phyloP scores from a whole-genome alignment of 1,140 invertebrate species.

The Achroia grisella region DNA sequence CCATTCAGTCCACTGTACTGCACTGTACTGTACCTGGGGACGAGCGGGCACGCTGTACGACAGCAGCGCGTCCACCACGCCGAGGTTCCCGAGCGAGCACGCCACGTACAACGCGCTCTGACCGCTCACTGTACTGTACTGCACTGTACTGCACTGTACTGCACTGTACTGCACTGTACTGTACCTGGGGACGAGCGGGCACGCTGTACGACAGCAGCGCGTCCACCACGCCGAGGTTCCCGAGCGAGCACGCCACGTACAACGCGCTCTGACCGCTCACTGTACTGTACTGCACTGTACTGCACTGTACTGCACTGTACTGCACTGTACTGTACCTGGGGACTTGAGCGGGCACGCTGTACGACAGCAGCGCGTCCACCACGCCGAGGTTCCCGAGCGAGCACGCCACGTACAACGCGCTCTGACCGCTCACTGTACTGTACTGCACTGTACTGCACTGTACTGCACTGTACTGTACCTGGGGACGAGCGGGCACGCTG shows the following conservation, averaged over 20 bases:
- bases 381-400: constrained; percentile 87
- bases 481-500: no score
- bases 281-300: no score
- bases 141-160: no score
- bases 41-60: constrained; percentile 54
- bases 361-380: constrained; percentile 81
- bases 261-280: constrained; percentile 85
- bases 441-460: no score
- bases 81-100: constrained; percentile 86
- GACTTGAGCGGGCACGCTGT: no score
- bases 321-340: no score
- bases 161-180: no score
- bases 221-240: constrained; percentile 87
- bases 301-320: no score
- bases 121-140: constrained; percentile 55
- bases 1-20: no score
- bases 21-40: no score
- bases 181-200: no score
- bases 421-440: constrained; percentile 78
- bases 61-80: constrained; percentile 86
- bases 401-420: constrained; percentile 90
- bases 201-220: constrained; percentile 73
- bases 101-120: constrained; percentile 93
- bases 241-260: constrained; percentile 90
- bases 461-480: no score